Evolutionary conservation across 2,888 invertebrate species (phyloP).

Genomic region (Lycia hirtaria): DNA sequence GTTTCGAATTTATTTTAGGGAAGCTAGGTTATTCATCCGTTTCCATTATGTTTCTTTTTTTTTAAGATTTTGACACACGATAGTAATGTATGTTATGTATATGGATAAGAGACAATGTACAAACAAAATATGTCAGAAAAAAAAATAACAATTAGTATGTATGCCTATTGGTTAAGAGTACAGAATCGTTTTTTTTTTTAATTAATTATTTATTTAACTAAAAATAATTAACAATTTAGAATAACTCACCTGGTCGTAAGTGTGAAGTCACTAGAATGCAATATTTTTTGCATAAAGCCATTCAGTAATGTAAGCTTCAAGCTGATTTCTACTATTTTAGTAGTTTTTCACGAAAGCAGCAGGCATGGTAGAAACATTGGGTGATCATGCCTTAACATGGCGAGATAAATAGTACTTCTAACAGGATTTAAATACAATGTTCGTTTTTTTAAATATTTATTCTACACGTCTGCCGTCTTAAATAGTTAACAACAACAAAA

Average conservation of each 20-base stretch:
- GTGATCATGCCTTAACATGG: conserved; percentile 4
- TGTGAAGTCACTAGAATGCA: conserved; percentile 40
- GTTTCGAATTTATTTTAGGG: too few species aligned
- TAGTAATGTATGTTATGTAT: too few species aligned
- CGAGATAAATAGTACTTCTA: background rate
- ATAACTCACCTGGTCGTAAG: conserved; percentile 56
- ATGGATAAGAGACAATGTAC: too few species aligned
- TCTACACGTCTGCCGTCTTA: conserved; percentile 78
- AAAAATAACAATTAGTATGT: too few species aligned
- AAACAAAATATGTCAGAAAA: too few species aligned
- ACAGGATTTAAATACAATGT: conserved; percentile 6
- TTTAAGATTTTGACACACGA: too few species aligned
- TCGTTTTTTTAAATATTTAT: conserved; percentile 71
- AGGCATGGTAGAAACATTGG: conserved; percentile 25
- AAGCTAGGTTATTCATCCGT: too few species aligned
- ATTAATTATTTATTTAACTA: background rate
- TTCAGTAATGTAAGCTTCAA: conserved; percentile 58
- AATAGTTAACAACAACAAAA: conserved; percentile 83
- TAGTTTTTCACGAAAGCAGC: conserved; percentile 44
- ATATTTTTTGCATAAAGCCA: conserved; percentile 49
- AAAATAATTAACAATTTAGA: conserved; percentile 29
- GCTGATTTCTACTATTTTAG: conserved; percentile 59
- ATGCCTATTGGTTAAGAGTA: too few species aligned
- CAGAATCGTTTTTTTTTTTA: too few species aligned
- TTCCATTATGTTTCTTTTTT: too few species aligned